Percentiles rank a stretch among this genome's conserved stretches.
These are phyloP conservation scores for Podotricha telesiphe DNA, from an alignment of 2,888 invertebrate species.

Conservation along the genomic window DNA sequence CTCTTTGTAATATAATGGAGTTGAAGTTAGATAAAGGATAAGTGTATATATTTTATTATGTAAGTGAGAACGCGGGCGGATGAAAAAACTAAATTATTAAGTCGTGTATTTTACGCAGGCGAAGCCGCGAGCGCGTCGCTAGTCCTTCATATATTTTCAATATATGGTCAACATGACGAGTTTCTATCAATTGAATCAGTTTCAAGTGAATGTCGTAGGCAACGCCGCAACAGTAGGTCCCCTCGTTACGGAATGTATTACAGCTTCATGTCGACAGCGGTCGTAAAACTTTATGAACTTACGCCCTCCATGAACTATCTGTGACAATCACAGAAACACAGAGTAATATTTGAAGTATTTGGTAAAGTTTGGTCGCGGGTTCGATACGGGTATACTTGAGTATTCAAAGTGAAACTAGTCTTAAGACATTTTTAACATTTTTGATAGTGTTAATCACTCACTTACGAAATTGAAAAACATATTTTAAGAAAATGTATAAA, in stretches of 20 bases:
- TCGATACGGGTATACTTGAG: neutral
- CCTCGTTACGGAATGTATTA: conserved; percentile 51
- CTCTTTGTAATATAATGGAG: no score
- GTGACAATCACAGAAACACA: conserved; percentile 72
- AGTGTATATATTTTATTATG: no score
- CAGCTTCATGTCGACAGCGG: conserved; percentile 68
- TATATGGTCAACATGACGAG: conserved; percentile 2
- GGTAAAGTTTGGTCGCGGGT: neutral
- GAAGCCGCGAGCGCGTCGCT: no score
- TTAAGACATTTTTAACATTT: no score
- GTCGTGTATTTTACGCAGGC: no score
- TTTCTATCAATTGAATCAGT: conserved; percentile 48
- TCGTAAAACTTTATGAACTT: conserved; percentile 82
- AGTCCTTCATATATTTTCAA: neutral
- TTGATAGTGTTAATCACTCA: no score
- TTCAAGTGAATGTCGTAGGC: conserved; percentile 47
- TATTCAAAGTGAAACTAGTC: no score
- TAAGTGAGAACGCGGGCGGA: no score
- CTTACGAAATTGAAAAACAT: no score
- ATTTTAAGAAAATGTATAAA: no score
- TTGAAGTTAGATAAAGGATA: no score
- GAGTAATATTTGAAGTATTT: conserved; percentile 49
- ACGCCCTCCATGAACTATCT: conserved; percentile 74
- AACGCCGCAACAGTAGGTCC: conserved; percentile 48
- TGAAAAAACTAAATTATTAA: no score